A percentile compares a stretch with the other conserved stretches of the same genome.
Evolutionary conservation across 2,888 invertebrate species (phyloP).

Genomic region (Catocala fraxini): DNA sequence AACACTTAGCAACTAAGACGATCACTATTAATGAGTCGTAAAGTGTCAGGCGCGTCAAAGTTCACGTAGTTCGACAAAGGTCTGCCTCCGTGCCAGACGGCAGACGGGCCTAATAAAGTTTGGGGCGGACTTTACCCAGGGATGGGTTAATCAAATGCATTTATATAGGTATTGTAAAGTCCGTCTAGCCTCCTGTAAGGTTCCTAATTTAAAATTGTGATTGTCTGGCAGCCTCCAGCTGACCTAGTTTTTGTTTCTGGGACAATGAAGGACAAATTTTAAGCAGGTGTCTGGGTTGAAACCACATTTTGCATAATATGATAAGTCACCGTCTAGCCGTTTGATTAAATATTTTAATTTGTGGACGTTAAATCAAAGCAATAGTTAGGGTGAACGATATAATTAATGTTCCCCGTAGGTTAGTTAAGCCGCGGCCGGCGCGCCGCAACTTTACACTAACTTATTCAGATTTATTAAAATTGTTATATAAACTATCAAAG

Average conservation of each 20-base stretch:
- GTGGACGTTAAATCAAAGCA: slow-evolving; percentile 46
- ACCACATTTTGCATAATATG: slow-evolving; percentile 76
- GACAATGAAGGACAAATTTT: slow-evolving; percentile 75
- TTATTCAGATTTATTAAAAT: slow-evolving; percentile 48
- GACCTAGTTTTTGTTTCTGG: slow-evolving; percentile 82
- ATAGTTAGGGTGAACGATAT: slow-evolving; percentile 43
- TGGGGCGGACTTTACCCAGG: slow-evolving; percentile 22
- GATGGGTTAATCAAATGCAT: slow-evolving; percentile 60
- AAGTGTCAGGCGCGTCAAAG: slow-evolving; percentile 36
- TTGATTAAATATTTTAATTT: slow-evolving; percentile 57
- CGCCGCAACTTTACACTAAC: slow-evolving; percentile 25
- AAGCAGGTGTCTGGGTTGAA: slow-evolving; percentile 76
- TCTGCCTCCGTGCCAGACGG: slow-evolving; percentile 21
- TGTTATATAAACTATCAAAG: slow-evolving; percentile 36
- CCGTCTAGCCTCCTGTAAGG: slow-evolving; percentile 59
- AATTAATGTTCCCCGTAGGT: slow-evolving; percentile 30
- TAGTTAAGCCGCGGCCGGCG: slow-evolving; percentile 19
- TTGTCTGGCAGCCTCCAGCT: slow-evolving; percentile 80
- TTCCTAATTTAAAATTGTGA: slow-evolving; percentile 84
- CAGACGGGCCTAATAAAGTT: slow-evolving; percentile 50
- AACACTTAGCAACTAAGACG: slow-evolving; percentile 38
- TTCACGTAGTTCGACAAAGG: slow-evolving; percentile 37
- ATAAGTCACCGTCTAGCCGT: slow-evolving; percentile 74
- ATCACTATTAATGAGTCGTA: slow-evolving; percentile 47
- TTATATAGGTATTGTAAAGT: slow-evolving; percentile 60